Percentiles rank a stretch among this genome's conserved stretches.
Conservation (phyloP, 2,113 vertebrate genomes). For the Calonectris borealis region DNA sequence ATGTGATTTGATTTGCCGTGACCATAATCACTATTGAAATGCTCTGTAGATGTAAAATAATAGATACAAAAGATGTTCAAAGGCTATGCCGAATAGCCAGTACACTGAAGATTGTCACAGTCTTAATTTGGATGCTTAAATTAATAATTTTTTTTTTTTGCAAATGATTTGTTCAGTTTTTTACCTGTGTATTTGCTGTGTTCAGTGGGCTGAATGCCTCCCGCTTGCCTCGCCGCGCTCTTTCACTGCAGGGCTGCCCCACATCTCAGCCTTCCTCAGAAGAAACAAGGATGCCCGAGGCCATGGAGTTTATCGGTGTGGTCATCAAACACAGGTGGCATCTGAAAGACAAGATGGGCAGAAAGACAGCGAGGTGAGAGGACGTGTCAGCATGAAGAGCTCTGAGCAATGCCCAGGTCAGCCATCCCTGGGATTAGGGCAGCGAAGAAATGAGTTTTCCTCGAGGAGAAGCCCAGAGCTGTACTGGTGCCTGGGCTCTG, state of each 20-base stretch:
- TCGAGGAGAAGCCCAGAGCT: not conserved
- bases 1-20: not conserved
- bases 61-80: not conserved
- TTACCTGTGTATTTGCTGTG: not conserved
- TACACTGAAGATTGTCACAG: not conserved
- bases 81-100: not conserved
- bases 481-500: not conserved
- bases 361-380: not conserved
- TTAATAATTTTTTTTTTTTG: not conserved
- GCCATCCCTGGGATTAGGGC: too few species aligned
- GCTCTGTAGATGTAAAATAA: not conserved
- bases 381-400: not conserved
- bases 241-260: not conserved
- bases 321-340: not conserved
- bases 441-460: not conserved
- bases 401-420: not conserved
- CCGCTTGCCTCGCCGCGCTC: accelerated
- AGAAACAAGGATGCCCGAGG: not conserved
- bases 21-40: not conserved
- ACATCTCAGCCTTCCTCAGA: not conserved
- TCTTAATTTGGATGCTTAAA: not conserved
- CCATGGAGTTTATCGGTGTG: not conserved
- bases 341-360: not conserved
- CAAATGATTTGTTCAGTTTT: not conserved
- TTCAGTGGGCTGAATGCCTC: not conserved